These are phyloP conservation scores for Morpho helenor DNA, from an alignment of 2,888 invertebrate genomes.

Conservation along the genomic window DNA sequence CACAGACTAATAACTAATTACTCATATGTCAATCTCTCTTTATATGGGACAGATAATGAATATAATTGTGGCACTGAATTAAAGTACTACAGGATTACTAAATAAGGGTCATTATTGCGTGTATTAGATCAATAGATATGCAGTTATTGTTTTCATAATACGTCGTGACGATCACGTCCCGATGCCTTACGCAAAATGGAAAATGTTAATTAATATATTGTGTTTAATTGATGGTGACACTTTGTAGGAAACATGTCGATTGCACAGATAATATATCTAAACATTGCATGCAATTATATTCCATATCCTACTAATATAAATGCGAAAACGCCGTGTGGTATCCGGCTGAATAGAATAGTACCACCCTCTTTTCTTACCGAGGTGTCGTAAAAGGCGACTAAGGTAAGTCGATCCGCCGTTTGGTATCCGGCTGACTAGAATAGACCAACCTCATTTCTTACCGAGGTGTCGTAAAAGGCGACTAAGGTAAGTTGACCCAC, in stretches of 20 bases:
- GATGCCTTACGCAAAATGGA: constrained; percentile 1
- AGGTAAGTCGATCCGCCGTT: too few relatives aligned
- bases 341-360: too few relatives aligned
- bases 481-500: too few relatives aligned
- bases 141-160: background rate
- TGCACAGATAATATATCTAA: background rate
- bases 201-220: constrained; percentile 7
- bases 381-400: too few relatives aligned
- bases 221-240: background rate
- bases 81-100: background rate
- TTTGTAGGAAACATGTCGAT: constrained; percentile 3
- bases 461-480: too few relatives aligned
- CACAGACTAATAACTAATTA: constrained; percentile 12
- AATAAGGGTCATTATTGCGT: constrained; percentile 2
- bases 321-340: too few relatives aligned
- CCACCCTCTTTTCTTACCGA: too few relatives aligned
- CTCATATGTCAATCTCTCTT: constrained; percentile 9
- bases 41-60: constrained; percentile 8
- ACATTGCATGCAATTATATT: too few relatives aligned
- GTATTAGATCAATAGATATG: background rate
- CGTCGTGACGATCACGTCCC: background rate
- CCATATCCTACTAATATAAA: too few relatives aligned
- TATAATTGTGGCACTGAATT: background rate
- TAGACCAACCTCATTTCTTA: too few relatives aligned
- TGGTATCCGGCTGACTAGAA: too few relatives aligned